Evolutionary conservation across 2,797 vertebrate species (phyloP).

Genomic region (Enteromius unitaeniatus): DNA sequence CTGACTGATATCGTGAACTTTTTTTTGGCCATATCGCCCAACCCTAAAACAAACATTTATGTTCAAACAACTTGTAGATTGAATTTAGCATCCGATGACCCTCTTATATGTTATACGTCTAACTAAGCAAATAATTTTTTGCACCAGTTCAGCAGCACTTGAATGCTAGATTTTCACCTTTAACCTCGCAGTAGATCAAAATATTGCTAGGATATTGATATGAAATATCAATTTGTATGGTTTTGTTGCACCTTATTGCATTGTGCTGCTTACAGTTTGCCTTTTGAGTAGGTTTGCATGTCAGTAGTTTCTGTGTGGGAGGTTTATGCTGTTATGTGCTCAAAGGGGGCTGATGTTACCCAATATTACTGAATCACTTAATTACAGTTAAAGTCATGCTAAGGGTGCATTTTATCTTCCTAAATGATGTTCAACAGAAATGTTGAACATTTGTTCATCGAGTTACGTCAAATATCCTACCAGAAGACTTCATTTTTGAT

Average conservation of each 20-base stretch:
- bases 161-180: neutral
- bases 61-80: too few species aligned
- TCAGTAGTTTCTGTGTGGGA: conserved; percentile 3
- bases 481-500: neutral
- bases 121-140: too few species aligned
- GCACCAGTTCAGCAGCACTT: neutral
- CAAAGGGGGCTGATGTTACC: conserved; percentile 5
- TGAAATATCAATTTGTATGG: neutral
- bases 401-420: neutral
- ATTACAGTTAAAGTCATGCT: neutral
- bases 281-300: neutral
- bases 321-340: neutral
- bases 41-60: too few species aligned
- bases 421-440: neutral
- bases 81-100: too few species aligned
- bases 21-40: too few species aligned
- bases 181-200: neutral
- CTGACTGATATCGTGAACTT: too few species aligned
- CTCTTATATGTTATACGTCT: too few species aligned
- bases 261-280: neutral
- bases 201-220: neutral
- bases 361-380: neutral
- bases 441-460: neutral
- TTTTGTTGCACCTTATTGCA: neutral
- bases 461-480: neutral